phyloP scores from a whole-genome alignment of 2,113 vertebrate species.

The Megaceryle torquata region DNA sequence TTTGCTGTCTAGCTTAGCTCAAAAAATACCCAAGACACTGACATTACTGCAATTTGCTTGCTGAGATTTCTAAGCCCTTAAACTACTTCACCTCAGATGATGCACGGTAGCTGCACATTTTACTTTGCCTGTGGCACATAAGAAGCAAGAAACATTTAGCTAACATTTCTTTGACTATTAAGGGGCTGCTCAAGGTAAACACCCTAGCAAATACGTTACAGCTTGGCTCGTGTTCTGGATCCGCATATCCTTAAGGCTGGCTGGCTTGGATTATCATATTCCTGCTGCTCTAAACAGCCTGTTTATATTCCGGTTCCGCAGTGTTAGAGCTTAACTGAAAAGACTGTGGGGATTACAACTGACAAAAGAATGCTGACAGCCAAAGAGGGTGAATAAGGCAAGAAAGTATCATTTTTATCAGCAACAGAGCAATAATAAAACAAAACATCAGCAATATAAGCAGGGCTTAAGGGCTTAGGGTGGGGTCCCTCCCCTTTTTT shows the following conservation, averaged over 20 bases:
- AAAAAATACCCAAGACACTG: background rate
- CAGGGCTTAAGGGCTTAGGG: background rate
- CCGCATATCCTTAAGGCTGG: slow-evolving; percentile 1
- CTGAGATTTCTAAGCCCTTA: slow-evolving; percentile 9
- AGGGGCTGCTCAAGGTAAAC: slow-evolving; percentile 30
- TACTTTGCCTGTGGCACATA: background rate
- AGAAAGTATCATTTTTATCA: background rate
- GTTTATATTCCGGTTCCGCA: background rate
- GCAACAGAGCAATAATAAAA: background rate
- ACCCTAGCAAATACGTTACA: background rate
- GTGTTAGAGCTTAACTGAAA: background rate
- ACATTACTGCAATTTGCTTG: background rate
- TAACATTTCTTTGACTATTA: background rate
- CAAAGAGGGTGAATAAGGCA: background rate
- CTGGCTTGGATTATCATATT: background rate
- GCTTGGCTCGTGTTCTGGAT: background rate
- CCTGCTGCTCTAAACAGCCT: background rate
- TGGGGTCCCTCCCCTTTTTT: background rate
- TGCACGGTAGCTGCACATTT: background rate
- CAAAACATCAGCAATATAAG: background rate
- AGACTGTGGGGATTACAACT: background rate
- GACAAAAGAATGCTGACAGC: background rate
- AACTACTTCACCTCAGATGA: background rate
- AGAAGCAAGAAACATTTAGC: background rate
- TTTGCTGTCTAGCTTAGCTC: background rate